phyloP scores from a whole-genome alignment of 2,888 invertebrate genomes.

The Enchytraeus crypticus region DNA sequence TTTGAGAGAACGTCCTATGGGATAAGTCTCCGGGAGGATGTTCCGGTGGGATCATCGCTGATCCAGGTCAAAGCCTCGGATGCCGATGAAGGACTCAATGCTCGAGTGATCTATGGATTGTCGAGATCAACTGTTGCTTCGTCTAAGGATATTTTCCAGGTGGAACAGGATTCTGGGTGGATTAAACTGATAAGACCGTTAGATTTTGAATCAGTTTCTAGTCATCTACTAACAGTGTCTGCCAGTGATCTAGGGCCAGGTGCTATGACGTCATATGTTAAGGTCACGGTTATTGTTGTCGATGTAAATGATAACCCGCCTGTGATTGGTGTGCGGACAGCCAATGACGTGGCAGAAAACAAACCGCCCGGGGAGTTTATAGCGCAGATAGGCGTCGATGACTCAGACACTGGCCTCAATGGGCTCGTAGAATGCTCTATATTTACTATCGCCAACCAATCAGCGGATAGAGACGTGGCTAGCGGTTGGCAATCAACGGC shows the following conservation, averaged over 20 bases:
- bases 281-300: slow-evolving; percentile 3
- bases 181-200: slow-evolving; percentile 49
- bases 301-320: slow-evolving; percentile 17
- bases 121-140: neutral
- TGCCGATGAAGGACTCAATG: slow-evolving; percentile 26
- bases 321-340: slow-evolving; percentile 6
- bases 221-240: slow-evolving; percentile 1
- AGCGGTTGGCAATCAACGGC: too few relatives aligned
- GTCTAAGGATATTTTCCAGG: slow-evolving; percentile 31
- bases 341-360: neutral
- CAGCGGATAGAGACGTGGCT: neutral
- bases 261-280: neutral
- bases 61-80: slow-evolving; percentile 54
- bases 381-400: neutral
- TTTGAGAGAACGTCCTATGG: slow-evolving; percentile 72
- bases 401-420: neutral
- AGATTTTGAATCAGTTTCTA: slow-evolving; percentile 60
- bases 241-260: slow-evolving; percentile 8
- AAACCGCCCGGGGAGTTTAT: neutral
- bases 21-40: slow-evolving; percentile 64
- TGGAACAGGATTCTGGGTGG: slow-evolving; percentile 34
- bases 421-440: neutral
- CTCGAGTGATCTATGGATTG: slow-evolving; percentile 7
- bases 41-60: slow-evolving; percentile 80
- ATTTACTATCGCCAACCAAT: neutral